Base-by-base conservation (phyloP, 2,113 vertebrate species). In the Pionites leucogaster region DNA sequence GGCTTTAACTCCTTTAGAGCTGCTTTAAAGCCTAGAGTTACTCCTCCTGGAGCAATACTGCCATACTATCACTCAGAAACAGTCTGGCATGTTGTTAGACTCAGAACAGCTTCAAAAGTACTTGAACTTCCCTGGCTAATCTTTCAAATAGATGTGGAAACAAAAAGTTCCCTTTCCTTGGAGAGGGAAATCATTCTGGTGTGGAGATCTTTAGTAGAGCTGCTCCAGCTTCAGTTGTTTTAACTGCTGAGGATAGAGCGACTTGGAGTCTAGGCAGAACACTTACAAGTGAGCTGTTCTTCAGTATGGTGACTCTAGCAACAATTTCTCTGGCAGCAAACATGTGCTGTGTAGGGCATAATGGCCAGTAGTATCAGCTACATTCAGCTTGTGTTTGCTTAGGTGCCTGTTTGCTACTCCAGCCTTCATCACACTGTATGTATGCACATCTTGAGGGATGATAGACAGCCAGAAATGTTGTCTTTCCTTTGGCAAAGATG, bases 381-480 rank as follows among this genome's bases (percentile, higher is more conserved):
- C 4, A 1, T 29, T 60, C 13, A 52, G 31, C 44, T 46, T 39
- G 33, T 10, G 17, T 29, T 62, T 29, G 17, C 18, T n/a, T 33
- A 55, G 44, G 3, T 8, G 57, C 44, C 28, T 13, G 5, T 78
- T 47, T n/a, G 71, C 60, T 53, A 2, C n/a, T 42, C 42, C 33
- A 74, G 28, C 37, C 17, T 78, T 68, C 31, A 6, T 33, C 0
- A 0, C 1, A 2, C 8, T 9, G 14, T 44, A 14, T 1, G 0
- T 6, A 12, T 41, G 27, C 0, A 0, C 28, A 2, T 50, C 39
- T 10, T 8, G 0, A 10, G 60, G n/a, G 75, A 71, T 67, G 15
- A 35, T 2, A 42, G 47, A 20, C 31, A 59, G n/a, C 9, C 33
- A 31, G 69, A 59, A 74, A 19, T 17, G 9, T 10, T 59, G 24